These are phyloP conservation scores for Bombus sibiricus DNA, from an alignment of 1,140 invertebrate species.

Conservation along the genomic window DNA sequence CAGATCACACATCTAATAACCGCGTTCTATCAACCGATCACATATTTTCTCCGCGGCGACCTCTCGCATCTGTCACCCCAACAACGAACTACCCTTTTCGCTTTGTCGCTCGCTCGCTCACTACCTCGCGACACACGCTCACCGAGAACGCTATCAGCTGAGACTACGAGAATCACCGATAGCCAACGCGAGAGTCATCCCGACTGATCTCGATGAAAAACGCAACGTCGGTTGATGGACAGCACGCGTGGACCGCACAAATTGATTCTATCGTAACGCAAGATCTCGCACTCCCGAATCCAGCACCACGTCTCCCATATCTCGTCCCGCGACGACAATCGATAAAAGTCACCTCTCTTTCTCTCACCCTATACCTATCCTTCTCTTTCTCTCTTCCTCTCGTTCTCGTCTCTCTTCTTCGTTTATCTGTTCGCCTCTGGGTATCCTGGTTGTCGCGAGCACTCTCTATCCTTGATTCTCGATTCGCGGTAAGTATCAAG, in stretches of 20 bases:
- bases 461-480: neutral
- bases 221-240: neutral
- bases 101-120: neutral
- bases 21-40: slow-evolving; percentile 20
- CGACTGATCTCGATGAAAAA: neutral
- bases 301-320: slow-evolving; percentile 29
- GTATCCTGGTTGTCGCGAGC: neutral
- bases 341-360: slow-evolving; percentile 28
- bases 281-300: slow-evolving; percentile 34
- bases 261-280: slow-evolving; percentile 43
- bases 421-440: neutral
- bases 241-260: slow-evolving; percentile 36
- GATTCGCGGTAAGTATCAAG: neutral
- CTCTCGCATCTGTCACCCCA: slow-evolving; percentile 28
- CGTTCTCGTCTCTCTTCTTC: neutral
- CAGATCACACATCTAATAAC: slow-evolving; percentile 27
- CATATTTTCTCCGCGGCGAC: slow-evolving; percentile 48
- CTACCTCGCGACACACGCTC: neutral
- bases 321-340: slow-evolving; percentile 44
- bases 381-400: neutral
- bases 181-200: neutral
- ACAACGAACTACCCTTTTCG: slow-evolving; percentile 4
- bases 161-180: too few relatives aligned
- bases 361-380: neutral
- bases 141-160: slow-evolving; percentile 27